phyloP scores from a whole-genome alignment of 2,888 invertebrate species.

The Gastracanthus pulcherrimus region DNA sequence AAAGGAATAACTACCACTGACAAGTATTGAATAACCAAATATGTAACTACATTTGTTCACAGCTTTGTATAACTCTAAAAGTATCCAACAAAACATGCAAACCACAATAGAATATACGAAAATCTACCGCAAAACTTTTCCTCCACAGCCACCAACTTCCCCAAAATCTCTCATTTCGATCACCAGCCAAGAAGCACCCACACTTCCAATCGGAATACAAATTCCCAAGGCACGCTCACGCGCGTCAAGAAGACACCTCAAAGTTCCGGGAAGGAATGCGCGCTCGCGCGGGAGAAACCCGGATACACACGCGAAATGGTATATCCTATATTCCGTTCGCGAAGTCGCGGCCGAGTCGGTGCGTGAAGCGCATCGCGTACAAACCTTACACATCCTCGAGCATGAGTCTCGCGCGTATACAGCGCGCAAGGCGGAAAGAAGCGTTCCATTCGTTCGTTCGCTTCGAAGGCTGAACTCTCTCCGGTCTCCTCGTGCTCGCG shows the following conservation, averaged over 20 bases:
- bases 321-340: constrained; percentile 17
- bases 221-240: no score
- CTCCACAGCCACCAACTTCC: background rate
- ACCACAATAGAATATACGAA: background rate
- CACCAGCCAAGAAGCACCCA: background rate
- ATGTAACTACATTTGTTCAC: no score
- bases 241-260: background rate
- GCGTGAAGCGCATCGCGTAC: constrained; percentile 13
- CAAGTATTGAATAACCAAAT: no score
- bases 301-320: constrained; percentile 17
- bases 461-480: background rate
- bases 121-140: background rate
- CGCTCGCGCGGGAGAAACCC: constrained; percentile 5
- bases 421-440: no score
- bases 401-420: background rate
- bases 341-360: background rate
- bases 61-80: no score
- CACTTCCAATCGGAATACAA: background rate
- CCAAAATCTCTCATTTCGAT: constrained; percentile 14
- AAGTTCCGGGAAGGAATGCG: constrained; percentile 1
- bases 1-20: no score
- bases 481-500: constrained; percentile 17
- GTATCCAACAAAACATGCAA: no score
- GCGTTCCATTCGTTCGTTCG: no score
- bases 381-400: no score